Base-by-base conservation (phyloP, 2,888 invertebrate genomes). In the Acanthacorydalis orientalis region DNA sequence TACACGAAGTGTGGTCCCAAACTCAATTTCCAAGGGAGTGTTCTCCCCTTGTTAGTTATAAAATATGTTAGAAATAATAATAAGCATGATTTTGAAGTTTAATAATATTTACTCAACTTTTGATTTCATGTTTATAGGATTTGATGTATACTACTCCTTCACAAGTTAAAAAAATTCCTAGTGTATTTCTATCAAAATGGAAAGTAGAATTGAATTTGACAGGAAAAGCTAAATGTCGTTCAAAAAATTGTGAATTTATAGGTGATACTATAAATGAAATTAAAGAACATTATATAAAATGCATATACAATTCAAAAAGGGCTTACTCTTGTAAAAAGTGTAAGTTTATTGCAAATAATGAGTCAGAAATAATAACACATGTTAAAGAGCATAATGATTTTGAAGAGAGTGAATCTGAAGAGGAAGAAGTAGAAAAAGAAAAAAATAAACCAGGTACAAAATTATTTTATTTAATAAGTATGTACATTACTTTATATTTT, bases 161-260 rank as follows among this genome's bases (percentile, higher is more conserved):
- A 35, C n/a, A 16, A 9, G 11, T 14, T 16, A 4, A 9, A 4
- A 34, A 34, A 34, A 15, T 31, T 11, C 16, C 44, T 15, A 10
- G 6, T 34, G 34, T 35, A 10, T 34, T 14, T n/a, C 23, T 34
- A 34, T 35, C 10, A 8, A 16, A 35, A n/a, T 44, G 44, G 44
- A 44, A 34, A 23, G 12, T 10, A 34, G 14, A 63, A 48, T 53
- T 65, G 8, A 37, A 53, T 44, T 49, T 54, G 7, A 55, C 55
- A 32, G 55, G 57, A 2, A 50, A 51, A 16, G 56, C 58, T 1
- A 55, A 55, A 37, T 69, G 69, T 52, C 56, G 57, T 31, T 60
- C 59, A 46, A 51, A 54, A 45, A 46, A 52, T 8, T 69, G 69
- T 48, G 51, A 53, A 44, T 66, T 59, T 55, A 52, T 51, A 40